Percentiles rank a stretch among this genome's conserved stretches.
phyloP scores from a whole-genome alignment of 1,140 invertebrate species.

The Zophobas atratus region DNA sequence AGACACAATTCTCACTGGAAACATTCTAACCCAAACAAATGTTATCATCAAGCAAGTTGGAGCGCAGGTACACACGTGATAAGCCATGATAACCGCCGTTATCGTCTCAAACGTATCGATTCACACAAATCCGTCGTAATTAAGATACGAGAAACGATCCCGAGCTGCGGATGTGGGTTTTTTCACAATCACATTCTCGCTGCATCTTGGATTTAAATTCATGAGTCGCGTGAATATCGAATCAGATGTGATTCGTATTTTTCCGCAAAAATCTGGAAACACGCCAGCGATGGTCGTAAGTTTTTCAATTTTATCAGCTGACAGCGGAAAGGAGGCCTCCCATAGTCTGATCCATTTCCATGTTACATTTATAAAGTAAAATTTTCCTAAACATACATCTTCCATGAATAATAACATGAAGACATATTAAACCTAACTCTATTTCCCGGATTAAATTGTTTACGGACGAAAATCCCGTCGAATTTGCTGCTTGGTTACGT shows the following conservation, averaged over 20 bases:
- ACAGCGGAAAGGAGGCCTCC: constrained; percentile 1
- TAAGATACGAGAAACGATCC: neutral
- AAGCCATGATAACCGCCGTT: no score
- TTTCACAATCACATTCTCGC: neutral
- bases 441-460: constrained; percentile 23
- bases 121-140: neutral
- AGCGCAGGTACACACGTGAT: neutral
- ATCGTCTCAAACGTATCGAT: no score
- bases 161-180: constrained; percentile 1
- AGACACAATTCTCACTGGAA: neutral
- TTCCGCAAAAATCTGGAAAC: constrained; percentile 27
- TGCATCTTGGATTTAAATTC: neutral
- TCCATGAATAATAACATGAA: constrained; percentile 35
- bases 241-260: constrained; percentile 2
- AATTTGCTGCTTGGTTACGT: constrained; percentile 12
- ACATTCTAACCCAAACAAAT: constrained; percentile 17
- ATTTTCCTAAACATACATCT: constrained; percentile 18
- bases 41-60: constrained; percentile 1
- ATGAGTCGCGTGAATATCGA: constrained; percentile 15
- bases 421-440: constrained; percentile 3
- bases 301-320: constrained; percentile 38
- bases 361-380: neutral
- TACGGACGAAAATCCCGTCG: constrained; percentile 9
- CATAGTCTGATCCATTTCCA: constrained; percentile 12
- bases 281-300: constrained; percentile 1